Base-by-base conservation (phyloP, 2,113 vertebrate genomes). In the Percopsis transmontana region DNA sequence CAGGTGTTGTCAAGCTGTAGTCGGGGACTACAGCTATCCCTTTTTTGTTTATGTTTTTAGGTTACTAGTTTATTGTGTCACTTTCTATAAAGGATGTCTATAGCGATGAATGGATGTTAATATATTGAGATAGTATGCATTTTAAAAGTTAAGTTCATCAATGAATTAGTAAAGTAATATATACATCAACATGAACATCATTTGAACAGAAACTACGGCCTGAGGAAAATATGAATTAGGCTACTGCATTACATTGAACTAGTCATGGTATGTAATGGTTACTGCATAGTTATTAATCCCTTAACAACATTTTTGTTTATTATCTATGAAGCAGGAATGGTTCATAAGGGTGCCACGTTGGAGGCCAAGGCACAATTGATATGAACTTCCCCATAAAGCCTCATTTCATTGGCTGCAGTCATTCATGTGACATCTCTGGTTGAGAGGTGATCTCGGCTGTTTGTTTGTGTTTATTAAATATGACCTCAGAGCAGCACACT, bases 341-440 rank as follows among this genome's bases (percentile, higher is more conserved):
- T 81, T 70, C 70, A 72, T 77, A 69, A 71, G 81, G 84, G 79
- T 76, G 77, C 72, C 77, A 79, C 74, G 76, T 76, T 53, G 82
- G 77, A 82, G 79, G 78, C 76, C 64, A 83, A 80, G 75, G 77
- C 72, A n/a, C 76, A 81, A 83, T 73, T 72, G 74, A 85, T 52
- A 84, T 85, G 81, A 85, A 85, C 74, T 72, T 83, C 71, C 42
- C 79, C 61, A 77, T 83, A 80, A 72, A 74, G 75, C 42, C 76
- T 74, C 82, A 88, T 87, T 88, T 76, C 81, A 88, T 87, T 89
- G 88, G 86, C 73, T 74, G 44, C 20, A 5, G 4, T 77, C 74
- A 82, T 79, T 85, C 86, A 84, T 84, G 83, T 90, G 87, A 85
- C 82, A 59, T 54, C 57, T 16, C 66, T 27, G 24, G 71, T 85